phyloP scores from a whole-genome alignment of 2,797 vertebrate genomes.

The Molothrus ater region DNA sequence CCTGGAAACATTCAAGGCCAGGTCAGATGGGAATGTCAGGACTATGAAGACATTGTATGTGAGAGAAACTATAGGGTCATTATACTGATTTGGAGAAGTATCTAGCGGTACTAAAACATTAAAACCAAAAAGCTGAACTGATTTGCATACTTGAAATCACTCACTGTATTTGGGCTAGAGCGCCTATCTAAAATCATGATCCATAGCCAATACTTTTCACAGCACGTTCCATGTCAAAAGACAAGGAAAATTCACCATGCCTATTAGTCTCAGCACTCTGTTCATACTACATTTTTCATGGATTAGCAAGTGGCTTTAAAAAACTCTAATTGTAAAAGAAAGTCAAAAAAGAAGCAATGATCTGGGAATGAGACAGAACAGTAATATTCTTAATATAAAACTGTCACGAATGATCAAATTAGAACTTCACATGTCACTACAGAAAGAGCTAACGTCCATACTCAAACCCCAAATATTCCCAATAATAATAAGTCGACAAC shows the following conservation, averaged over 20 bases:
- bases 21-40: neutral
- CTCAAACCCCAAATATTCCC: neutral
- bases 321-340: neutral
- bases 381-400: neutral
- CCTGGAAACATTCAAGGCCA: neutral
- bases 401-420: neutral
- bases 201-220: neutral
- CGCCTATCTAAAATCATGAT: neutral
- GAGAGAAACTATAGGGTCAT: neutral
- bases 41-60: neutral
- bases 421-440: neutral
- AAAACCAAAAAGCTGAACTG: neutral
- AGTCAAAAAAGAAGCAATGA: neutral
- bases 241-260: neutral
- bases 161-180: neutral
- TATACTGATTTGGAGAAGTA: neutral
- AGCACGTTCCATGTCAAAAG: conserved; percentile 4
- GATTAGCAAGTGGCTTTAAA: neutral
- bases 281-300: conserved; percentile 14
- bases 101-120: neutral
- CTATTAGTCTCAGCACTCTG: neutral
- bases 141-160: neutral
- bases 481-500: neutral
- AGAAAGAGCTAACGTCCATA: neutral
- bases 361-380: neutral